Base-by-base conservation (phyloP, 2,888 invertebrate species). In the Pheosia gnoma region DNA sequence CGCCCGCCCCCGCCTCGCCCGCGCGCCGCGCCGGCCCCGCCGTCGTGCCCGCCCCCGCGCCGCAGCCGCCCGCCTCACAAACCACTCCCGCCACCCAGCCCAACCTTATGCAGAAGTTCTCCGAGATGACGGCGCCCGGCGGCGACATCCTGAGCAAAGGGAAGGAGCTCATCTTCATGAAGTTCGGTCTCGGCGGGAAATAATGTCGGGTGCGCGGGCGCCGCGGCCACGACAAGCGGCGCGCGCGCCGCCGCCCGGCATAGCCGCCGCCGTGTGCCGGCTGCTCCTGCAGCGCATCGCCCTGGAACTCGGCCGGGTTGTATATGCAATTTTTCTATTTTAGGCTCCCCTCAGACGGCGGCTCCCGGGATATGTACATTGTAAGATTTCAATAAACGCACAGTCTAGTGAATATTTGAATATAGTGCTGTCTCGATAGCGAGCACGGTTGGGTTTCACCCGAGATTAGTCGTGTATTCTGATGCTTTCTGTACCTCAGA, bases 131-230 rank as follows among this genome's bases (percentile, higher is more conserved):
- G 62, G 96, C 96, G 67, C 97, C 97, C 77, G 98, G 98, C 70
- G 97, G 97, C 80, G 98, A 98, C 86, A 97, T 98, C 77, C 95
- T 98, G 79, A 97, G 98, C 84, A 98, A 98, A 91, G 98, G 98
- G 83, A 98, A 98, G 94, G 98, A 98, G 94, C 96, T 98, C 75
- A 97, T 98, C 88, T 98, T 98, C 92, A 98, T 98, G 96, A 97
- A 97, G 94, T 98, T 98, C 90, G 98, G 98, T 75, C 95, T 98
- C 79, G 97, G 97, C 83, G 96, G 96, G 84, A 95, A 95, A 95
- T 95, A 95, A 95, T 91, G 88, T 74, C 83, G 87, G 89, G 80
- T 81, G 71, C 66, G 73, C 80, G 89, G 91, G 87, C 84, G 78
- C 71, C 76, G 71, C 69, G 74, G 69, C 57, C 65, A 58, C 59